Base-by-base conservation (phyloP, 1,140 invertebrate species). In the Brachionus paranguensis region DNA sequence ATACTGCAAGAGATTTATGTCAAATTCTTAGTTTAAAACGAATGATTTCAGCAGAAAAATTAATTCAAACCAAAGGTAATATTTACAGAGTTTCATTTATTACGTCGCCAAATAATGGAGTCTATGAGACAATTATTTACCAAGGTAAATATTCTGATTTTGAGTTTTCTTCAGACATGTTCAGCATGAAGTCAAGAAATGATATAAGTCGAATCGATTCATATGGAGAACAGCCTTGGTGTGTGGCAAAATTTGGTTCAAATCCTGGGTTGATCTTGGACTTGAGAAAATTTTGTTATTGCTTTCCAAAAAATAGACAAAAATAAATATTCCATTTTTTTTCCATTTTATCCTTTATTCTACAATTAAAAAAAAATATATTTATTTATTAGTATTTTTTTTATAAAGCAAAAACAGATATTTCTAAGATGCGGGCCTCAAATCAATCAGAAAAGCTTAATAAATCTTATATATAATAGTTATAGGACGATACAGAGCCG, bases 31-130 rank as follows among this genome's bases (percentile, higher is more conserved):
- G 87, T 8, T 85, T 95, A 0, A 86, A 88, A 0, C 88, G 91
- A 43, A 90, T 95, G 7, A 87, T 91, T n/a, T 93, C 93, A 92
- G 92, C 93, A 1, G 91, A 92, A 72, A 92, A 92, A 85, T 89
- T 94, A 24, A 88, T 91, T 55, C 92, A 93, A 17, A 88, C 87
- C 85, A 91, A 92, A 86, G 86, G 88, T 3, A 91, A 92, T 43
- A 89, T 93, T 50, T 94, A 94, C 89, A 94, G 95, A 87, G 87
- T 95, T 1, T 94, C 94, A 90, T 87, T 96, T 3, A 88, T 90
- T 17, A 93, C 94, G 0, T 86, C 87, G 14, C 95, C 96, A 0
- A 94, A 94, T 7, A 87, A 91, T 10, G 94, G 92, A 0, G 88
- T 94, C 1, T 97, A 93, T 88, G 91, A 92, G 24, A 24, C 24